Percentiles rank a stretch among this genome's conserved stretches.
These are phyloP conservation scores for Madoqua kirkii DNA, from an alignment of 2,113 vertebrate genomes.

Conservation along the genomic window DNA sequence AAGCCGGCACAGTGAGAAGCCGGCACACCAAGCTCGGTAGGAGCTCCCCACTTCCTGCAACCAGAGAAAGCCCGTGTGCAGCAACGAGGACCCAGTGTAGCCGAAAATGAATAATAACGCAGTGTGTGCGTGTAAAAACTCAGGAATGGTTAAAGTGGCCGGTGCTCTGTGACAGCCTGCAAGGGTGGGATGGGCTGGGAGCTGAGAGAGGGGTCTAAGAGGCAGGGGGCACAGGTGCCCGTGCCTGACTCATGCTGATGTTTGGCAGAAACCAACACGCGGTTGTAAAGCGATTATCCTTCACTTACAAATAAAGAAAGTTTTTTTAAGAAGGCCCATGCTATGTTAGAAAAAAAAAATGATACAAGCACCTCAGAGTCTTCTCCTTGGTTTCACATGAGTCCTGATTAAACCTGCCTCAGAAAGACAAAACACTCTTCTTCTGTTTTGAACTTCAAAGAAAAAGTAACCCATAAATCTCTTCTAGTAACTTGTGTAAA, in stretches of 20 bases:
- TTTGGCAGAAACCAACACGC: not conserved
- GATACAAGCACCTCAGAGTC: not conserved
- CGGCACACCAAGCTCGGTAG: not conserved
- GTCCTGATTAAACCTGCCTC: not conserved
- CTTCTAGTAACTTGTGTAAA: not conserved
- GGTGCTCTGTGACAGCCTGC: not conserved
- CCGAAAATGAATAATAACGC: not conserved
- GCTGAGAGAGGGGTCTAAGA: not conserved
- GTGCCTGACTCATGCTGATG: not conserved
- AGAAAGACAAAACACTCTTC: not conserved
- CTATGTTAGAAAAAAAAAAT: not conserved
- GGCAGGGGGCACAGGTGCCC: not conserved
- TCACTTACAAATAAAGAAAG: not conserved
- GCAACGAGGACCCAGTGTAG: not conserved
- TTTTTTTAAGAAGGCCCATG: not conserved
- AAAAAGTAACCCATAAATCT: not conserved
- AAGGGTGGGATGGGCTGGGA: not conserved
- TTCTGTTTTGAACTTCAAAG: not conserved
- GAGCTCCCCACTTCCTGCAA: not conserved
- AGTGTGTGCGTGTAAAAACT: not conserved
- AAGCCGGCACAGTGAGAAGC: not conserved
- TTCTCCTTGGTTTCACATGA: not conserved
- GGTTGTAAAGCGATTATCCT: not conserved
- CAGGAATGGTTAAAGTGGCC: fast-evolving
- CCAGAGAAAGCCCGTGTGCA: not conserved